phyloP scores from a whole-genome alignment of 1,140 invertebrate species.

The Aphelinus atriplicis region DNA sequence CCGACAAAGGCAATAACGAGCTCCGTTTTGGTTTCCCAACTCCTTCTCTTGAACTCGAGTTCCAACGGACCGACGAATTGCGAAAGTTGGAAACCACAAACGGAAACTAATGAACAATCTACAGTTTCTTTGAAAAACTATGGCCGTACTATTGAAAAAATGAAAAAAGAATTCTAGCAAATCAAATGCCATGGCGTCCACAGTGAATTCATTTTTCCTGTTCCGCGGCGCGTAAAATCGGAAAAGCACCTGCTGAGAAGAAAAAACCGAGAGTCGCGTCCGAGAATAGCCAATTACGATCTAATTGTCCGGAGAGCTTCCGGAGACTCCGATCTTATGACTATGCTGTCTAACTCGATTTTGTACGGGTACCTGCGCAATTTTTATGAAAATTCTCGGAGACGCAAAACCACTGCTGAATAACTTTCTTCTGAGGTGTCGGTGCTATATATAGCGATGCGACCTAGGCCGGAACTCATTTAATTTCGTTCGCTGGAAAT shows the following conservation, averaged over 20 bases:
- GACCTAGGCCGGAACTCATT: not conserved
- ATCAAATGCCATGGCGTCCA: too few relatives aligned
- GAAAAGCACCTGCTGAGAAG: too few relatives aligned
- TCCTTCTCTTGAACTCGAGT: too few relatives aligned
- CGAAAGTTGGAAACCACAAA: not conserved
- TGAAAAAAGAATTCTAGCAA: too few relatives aligned
- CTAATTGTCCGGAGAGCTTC: conserved; percentile 24
- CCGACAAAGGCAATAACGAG: too few relatives aligned
- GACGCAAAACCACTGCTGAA: not conserved
- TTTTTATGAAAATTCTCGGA: conserved; percentile 2
- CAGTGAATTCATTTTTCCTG: conserved; percentile 11
- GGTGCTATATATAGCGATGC: not conserved
- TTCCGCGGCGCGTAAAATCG: conserved; percentile 28
- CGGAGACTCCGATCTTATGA: too few relatives aligned
- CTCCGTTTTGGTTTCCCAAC: too few relatives aligned
- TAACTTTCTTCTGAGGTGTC: not conserved
- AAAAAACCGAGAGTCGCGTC: conserved; percentile 26
- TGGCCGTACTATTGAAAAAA: too few relatives aligned
- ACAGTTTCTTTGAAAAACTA: conserved; percentile 6
- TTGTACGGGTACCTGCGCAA: not conserved
- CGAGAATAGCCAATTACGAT: conserved; percentile 40
- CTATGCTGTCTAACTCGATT: too few relatives aligned
- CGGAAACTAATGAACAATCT: conserved; percentile 24
- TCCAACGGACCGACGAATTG: too few relatives aligned
- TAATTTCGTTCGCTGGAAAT: too few relatives aligned